Percentiles rank a stretch among this genome's conserved stretches.
These are phyloP conservation scores for Himalopsyche tibetana DNA, from an alignment of 2,888 invertebrate genomes.

Conservation along the genomic window DNA sequence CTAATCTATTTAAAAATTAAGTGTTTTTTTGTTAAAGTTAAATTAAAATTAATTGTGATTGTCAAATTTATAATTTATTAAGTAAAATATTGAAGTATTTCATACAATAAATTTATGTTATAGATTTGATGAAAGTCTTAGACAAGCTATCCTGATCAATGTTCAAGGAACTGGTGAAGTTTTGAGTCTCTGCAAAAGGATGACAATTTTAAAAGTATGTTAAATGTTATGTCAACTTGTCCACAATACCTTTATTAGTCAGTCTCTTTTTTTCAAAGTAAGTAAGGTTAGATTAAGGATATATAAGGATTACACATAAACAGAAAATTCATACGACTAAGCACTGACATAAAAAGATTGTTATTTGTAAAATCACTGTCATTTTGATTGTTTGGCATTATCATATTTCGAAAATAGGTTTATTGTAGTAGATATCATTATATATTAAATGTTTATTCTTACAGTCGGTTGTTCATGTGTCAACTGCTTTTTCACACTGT, in stretches of 20 bases:
- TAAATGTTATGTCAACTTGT: neutral
- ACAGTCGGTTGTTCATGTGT: constrained; percentile 79
- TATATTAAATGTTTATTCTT: constrained; percentile 63
- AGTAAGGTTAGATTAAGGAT: no score
- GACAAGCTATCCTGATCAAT: constrained; percentile 86
- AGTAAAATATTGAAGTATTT: neutral
- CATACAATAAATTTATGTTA: neutral
- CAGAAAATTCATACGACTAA: no score
- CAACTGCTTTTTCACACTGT: constrained; percentile 85
- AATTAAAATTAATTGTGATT: neutral
- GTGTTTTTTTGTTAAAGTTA: neutral
- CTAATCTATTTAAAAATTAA: neutral
- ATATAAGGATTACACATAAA: no score
- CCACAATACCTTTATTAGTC: no score
- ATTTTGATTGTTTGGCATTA: no score
- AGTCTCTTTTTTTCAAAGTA: no score
- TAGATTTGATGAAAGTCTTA: constrained; percentile 88
- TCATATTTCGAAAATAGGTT: no score
- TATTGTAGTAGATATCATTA: no score
- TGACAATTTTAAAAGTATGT: constrained; percentile 82
- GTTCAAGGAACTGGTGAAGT: constrained; percentile 86
- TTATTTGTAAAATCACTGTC: no score
- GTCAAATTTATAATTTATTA: neutral
- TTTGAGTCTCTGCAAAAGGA: constrained; percentile 83
- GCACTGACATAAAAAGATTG: no score